Base-by-base conservation (phyloP, 2,797 vertebrate genomes). In the Sebastes hubbsi region DNA sequence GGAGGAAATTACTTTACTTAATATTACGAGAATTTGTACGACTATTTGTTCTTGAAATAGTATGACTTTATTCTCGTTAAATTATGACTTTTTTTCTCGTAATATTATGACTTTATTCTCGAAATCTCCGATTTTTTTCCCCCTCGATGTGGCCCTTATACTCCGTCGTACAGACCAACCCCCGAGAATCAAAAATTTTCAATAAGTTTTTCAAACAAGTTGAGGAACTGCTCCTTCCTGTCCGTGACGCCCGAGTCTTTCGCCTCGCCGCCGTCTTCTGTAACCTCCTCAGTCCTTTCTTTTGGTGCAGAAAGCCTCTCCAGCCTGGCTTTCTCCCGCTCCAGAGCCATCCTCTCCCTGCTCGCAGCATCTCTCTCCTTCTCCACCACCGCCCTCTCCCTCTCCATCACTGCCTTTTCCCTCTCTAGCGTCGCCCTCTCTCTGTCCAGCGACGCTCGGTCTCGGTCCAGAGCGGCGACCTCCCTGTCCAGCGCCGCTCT, bases 131-230 rank as follows among this genome's bases (percentile, higher is more conserved):
- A 13, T 38, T 38, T 13, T 38, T 32, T 38, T 2, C 10, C 36
- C 4, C 36, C 36, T 38, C 36, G 1, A 14, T 38, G 36, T 38
- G 36, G 36, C 36, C 36, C 36, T 38, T 14, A 38, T 14, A 38
- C 36, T 38, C 36, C 36, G 12, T 38, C 36, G 12, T 38, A 38
- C 36, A 38, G 36, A 16, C 22, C 8, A 24, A 18, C 42, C 2
- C 3, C 2, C 4, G 14, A 1, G 4, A 65, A 68, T 94, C 75
- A 95, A 75, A 95, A 83, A 63, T 86, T 83, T 69, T 94, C 90
- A 27, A 94, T 75, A 14, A 95, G 90, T 85, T 91, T 95, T 86
- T 95, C 93, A 81, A 95, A 94, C 60, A 95, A 81, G 70, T 71
- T 75, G 14, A 95, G 91, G 58, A 94, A 91, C 14, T 82, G 86